Evolutionary conservation across 2,888 invertebrate genomes (phyloP).

Genomic region (Xanthia togata): DNA sequence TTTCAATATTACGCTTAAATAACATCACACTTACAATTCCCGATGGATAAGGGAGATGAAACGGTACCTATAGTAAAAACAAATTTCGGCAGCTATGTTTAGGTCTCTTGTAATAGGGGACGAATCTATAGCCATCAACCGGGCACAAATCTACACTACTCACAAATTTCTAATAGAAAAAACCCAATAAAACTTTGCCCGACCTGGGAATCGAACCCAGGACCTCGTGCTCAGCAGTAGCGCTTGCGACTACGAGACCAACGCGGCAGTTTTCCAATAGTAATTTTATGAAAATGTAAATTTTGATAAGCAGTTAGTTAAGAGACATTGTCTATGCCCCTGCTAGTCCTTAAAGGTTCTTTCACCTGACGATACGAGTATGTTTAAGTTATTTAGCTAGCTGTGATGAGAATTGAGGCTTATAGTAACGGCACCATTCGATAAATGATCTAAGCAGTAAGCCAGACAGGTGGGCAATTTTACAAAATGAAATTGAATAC

Average conservation of each 20-base stretch:
- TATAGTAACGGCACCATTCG: slow-evolving; percentile 21
- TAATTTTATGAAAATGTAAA: not conserved
- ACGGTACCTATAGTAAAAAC: no score
- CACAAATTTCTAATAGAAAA: not conserved
- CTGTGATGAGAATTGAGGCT: slow-evolving; percentile 39
- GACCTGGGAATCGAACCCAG: no score
- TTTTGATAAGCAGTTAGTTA: not conserved
- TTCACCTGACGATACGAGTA: slow-evolving; percentile 18
- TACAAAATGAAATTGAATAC: slow-evolving; percentile 57
- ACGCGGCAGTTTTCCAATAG: not conserved
- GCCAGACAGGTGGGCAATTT: slow-evolving; percentile 43
- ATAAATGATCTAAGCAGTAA: slow-evolving; percentile 28
- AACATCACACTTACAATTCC: not conserved
- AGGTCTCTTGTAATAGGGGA: not conserved
- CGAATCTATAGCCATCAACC: not conserved
- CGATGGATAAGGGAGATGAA: not conserved
- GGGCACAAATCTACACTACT: not conserved
- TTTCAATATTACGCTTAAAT: not conserved
- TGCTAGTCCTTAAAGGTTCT: slow-evolving; percentile 23
- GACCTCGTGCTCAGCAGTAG: not conserved
- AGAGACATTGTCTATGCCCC: not conserved
- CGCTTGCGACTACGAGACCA: not conserved
- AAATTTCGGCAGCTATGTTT: not conserved
- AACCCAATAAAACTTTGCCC: not conserved
- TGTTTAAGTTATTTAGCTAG: slow-evolving; percentile 16